Evolutionary conservation across 1,140 invertebrate genomes (phyloP).

Genomic region (Bombus balteatus): DNA sequence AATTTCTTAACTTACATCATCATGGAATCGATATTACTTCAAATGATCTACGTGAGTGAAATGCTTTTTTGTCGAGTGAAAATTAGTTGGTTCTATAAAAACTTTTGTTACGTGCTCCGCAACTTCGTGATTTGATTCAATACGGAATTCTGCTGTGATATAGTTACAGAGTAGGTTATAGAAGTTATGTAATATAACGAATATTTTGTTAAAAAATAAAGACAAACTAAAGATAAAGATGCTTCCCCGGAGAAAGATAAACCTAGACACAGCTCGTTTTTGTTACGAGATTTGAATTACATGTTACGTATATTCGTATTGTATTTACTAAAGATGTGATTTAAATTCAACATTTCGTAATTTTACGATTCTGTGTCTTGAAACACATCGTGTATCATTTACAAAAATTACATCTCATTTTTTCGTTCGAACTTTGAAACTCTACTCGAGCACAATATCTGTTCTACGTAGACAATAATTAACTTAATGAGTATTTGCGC

Average conservation of each 20-base stretch:
- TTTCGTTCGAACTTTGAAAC: not conserved
- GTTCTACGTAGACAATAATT: not conserved
- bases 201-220: not conserved
- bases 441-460: no score
- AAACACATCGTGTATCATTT: not conserved
- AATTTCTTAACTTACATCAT: not conserved
- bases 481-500: not conserved
- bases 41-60: no score
- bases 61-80: no score
- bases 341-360: no score
- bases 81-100: no score
- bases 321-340: no score
- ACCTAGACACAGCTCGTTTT: no score
- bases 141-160: not conserved
- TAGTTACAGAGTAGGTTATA: not conserved
- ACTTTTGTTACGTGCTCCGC: no score
- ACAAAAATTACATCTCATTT: not conserved
- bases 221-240: not conserved
- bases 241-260: not conserved
- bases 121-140: no score
- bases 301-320: no score
- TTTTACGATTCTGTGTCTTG: not conserved
- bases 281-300: no score
- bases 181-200: not conserved
- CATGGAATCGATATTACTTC: no score